Evolutionary conservation across 1,140 invertebrate genomes (phyloP).

Genomic region (Elymnias hypermnestra): DNA sequence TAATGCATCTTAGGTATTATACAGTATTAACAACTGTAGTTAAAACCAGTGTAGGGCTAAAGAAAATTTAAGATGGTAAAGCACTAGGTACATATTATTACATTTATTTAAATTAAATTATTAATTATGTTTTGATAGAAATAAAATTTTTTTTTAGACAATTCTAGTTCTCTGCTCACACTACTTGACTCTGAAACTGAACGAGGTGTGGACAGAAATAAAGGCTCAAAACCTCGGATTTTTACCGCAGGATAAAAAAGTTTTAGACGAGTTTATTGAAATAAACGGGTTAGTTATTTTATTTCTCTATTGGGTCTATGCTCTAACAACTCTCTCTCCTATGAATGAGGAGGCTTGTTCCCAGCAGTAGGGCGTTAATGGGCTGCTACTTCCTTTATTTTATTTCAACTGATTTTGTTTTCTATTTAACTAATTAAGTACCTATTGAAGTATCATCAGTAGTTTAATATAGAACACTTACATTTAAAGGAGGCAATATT

Average conservation of each 20-base stretch:
- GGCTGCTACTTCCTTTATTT: no score
- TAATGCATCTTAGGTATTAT: no score
- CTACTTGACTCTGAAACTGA: constrained; percentile 48
- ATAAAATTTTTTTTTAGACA: constrained; percentile 31
- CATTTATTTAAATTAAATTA: not conserved
- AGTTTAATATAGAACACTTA: no score
- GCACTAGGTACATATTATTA: not conserved
- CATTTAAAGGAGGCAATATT: no score
- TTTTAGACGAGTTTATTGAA: constrained; percentile 45
- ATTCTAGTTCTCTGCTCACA: constrained; percentile 45
- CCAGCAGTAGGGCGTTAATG: no score
- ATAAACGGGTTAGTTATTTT: constrained; percentile 36
- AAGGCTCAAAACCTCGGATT: constrained; percentile 23
- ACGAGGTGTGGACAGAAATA: constrained; percentile 50
- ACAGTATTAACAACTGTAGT: not conserved
- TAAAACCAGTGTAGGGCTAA: not conserved
- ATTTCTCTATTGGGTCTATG: no score
- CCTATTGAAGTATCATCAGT: no score
- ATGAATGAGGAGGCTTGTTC: no score
- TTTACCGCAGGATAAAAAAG: constrained; percentile 27
- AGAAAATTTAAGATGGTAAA: not conserved
- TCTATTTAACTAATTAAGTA: no score
- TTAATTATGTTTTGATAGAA: not conserved
- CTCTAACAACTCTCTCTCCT: no score
- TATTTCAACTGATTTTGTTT: no score